Evolutionary conservation across 2,888 invertebrate species (phyloP).

Genomic region (Dendrolimus houi): DNA sequence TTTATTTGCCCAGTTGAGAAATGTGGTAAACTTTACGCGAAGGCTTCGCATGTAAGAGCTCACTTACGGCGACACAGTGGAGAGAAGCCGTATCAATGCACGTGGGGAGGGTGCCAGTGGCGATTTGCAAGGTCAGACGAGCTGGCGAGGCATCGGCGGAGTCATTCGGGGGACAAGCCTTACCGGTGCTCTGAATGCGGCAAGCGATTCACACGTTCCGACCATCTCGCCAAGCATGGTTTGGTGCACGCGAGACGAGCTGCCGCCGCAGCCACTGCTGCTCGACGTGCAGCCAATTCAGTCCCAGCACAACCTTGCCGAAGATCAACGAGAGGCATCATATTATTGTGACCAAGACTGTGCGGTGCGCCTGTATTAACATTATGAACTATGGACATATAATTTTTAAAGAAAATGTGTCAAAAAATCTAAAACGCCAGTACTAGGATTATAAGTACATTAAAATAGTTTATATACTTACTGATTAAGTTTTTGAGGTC

Average conservation of each 20-base stretch:
- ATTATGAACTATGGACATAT: background rate
- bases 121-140: constrained; percentile 96
- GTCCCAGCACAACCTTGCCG: constrained; percentile 20
- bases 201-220: constrained; percentile 94
- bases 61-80: constrained; percentile 91
- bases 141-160: constrained; percentile 92
- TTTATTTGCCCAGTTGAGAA: constrained; percentile 83
- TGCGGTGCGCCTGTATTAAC: background rate
- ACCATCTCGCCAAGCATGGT: constrained; percentile 94
- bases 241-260: constrained; percentile 86
- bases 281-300: constrained; percentile 22
- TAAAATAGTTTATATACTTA: too few relatives aligned
- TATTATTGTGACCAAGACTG: constrained; percentile 35
- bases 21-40: constrained; percentile 90
- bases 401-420: too few relatives aligned
- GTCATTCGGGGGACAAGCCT: constrained; percentile 97
- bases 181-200: constrained; percentile 92
- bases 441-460: too few relatives aligned
- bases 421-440: too few relatives aligned
- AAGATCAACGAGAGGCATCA: constrained; percentile 28
- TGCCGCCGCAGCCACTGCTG: constrained; percentile 46
- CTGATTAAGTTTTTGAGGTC: too few relatives aligned
- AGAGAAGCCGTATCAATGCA: constrained; percentile 84
- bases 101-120: constrained; percentile 91
- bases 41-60: constrained; percentile 92